Conservation (phyloP, 2,888 invertebrate genomes). For the Lasioglossum figueresi region DNA sequence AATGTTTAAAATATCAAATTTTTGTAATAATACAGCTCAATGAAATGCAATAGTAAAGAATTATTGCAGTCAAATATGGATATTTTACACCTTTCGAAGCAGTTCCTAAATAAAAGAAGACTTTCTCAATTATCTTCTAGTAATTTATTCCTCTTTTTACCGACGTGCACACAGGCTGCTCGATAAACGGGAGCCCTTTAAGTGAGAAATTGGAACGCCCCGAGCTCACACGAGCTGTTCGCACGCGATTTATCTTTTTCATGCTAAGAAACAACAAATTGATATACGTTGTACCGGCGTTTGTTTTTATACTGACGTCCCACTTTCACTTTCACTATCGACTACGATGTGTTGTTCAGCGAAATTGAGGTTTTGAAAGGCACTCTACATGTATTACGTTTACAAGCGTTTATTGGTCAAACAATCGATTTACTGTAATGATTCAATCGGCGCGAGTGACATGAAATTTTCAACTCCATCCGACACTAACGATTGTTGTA, state of each 20-base stretch:
- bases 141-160: background rate
- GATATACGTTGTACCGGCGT: background rate
- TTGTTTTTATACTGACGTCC: no score
- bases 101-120: background rate
- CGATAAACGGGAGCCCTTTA: no score
- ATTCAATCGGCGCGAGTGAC: background rate
- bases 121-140: background rate
- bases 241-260: no score
- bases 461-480: background rate
- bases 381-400: background rate
- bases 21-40: no score
- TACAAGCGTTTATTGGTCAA: background rate
- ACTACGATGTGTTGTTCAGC: background rate
- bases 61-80: no score
- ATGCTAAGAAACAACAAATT: background rate
- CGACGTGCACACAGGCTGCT: background rate
- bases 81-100: no score
- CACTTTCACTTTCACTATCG: background rate
- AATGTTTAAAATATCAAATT: background rate
- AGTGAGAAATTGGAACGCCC: no score
- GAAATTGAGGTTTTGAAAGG: background rate
- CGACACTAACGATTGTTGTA: background rate
- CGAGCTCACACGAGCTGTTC: no score
- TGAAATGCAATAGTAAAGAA: no score
- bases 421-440: background rate